phyloP scores from a whole-genome alignment of 2,888 invertebrate species.

The Parnassius smintheus region DNA sequence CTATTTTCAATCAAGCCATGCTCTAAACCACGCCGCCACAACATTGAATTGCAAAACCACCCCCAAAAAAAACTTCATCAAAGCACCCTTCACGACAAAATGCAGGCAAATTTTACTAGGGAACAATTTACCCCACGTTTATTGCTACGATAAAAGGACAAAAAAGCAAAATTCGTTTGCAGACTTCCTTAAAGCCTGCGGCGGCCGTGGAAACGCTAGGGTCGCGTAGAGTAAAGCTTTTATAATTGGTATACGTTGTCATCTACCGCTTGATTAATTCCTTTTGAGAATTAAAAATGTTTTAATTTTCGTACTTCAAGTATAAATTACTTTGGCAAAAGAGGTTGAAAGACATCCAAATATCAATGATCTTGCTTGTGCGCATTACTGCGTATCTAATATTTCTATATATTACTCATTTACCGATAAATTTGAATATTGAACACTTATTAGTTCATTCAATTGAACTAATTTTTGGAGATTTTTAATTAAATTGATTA shows the following conservation, averaged over 20 bases:
- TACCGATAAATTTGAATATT: too few relatives aligned
- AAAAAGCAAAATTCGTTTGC: slow-evolving; percentile 35
- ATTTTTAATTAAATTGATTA: too few relatives aligned
- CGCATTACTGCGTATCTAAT: too few relatives aligned
- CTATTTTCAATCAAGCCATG: slow-evolving; percentile 18
- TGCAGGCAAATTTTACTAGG: slow-evolving; percentile 20
- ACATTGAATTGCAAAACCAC: slow-evolving; percentile 12
- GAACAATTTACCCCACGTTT: slow-evolving; percentile 25
- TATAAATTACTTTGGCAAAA: too few relatives aligned
- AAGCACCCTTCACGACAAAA: slow-evolving; percentile 24
- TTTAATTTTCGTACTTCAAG: neutral
- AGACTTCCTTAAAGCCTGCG: slow-evolving; percentile 35
- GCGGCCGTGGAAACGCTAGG: slow-evolving; percentile 25
- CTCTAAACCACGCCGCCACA: slow-evolving; percentile 11
- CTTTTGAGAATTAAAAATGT: neutral
- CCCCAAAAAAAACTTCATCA: slow-evolving; percentile 23
- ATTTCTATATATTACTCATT: too few relatives aligned
- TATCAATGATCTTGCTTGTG: too few relatives aligned
- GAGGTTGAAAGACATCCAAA: too few relatives aligned
- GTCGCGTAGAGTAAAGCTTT: neutral
- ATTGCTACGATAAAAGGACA: slow-evolving; percentile 33
- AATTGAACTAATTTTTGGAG: too few relatives aligned
- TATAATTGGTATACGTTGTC: too few relatives aligned
- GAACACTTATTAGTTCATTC: too few relatives aligned
- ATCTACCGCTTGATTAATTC: neutral